Evolutionary conservation across 2,888 invertebrate species (phyloP), one percentile per base, ranked within the genome.

Genomic region (Heliconius erato): DNA sequence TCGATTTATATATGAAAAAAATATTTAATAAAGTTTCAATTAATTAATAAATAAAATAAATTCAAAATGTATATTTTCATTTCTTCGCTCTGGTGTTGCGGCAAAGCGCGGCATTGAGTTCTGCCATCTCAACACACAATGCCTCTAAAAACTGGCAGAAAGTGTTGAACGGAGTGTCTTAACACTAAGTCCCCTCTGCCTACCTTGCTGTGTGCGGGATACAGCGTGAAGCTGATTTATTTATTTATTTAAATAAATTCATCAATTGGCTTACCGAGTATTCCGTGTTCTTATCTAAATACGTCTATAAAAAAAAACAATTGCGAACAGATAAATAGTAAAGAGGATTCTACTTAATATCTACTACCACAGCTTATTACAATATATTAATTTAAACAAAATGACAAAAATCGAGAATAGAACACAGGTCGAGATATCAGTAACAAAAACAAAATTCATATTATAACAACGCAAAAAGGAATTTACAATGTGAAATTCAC

Each of bases 401-500:
- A 23, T 23, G 5, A 19, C 26, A 16, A 12, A 74, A 23, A 11
- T 40, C 40, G 11, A 40, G 40, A 40, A 40, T 2, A 40, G 32
- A 32, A 40, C 40, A 40, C 12, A 32, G 0, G 23, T 2, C 4
- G 12, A n/a, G 9, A 23, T 63, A 76, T 63, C 2, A 35, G 7
- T 35, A 26, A 76, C 40, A 74, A 68, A 54, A 59, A 54, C 26
- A 35, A 76, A 35, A 63, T 40, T 35, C 4, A 40, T 63, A 63
- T 40, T 76, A 63, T 35, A 26, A 63, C n/a, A 76, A 40, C 35
- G 35, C 16, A n/a, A 63, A 72, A 44, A 49, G 76, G 76, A 63
- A 76, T 76, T 76, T 76, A 63, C 63, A 76, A 63, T 63, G 35
- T 76, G 23, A 74, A 59, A 59, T 59, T 59, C 74, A 74, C 59